Base-by-base conservation (phyloP, 2,797 vertebrate genomes). In the Macroramphosus scolopax region DNA sequence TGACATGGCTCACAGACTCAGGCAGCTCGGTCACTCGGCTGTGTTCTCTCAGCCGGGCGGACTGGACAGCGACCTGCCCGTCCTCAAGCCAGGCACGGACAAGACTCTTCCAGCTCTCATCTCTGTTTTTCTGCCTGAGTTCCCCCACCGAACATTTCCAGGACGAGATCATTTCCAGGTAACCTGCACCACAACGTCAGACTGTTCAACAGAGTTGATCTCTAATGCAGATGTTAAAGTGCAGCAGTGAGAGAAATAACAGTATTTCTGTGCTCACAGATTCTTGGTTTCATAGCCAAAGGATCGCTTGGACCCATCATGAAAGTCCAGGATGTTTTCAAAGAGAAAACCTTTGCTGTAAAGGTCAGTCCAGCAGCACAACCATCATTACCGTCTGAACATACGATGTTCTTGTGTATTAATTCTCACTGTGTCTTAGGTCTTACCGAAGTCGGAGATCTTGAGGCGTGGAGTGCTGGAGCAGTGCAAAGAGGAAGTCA, bases 401-500 rank as follows among this genome's bases (percentile, higher is more conserved):
- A 7, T 16, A 1, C 6, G 20, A 17, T 2, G 3, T 7, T 7
- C 12, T 38, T 17, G 5, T 17, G 2, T 30, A 11, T 41, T 41
- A 0, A 1, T 32, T 11, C 25, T 6, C 17, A 10, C 36, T 28
- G 17, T 51, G 51, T 20, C n/a, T 22, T 35, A 95, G 93, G 91
- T 96, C 29, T 62, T 94, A 11, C 87, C 91, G 42, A 95, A 94
- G 79, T 81, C 86, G 25, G 91, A 92, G 57, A 87, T 96, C 44
- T 68, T 94, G 50, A 91, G 89, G 51, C 84, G 68, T 0, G 86
- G 89, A 32, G 83, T 78, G 22, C 65, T 94, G 59, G 87, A 88
- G 68, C 95, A 95, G 72, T 92, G 92, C 32, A 96, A 95, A 63
- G 92, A 95, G 36, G 93, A 94, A 72, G 91, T 95, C 77, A 92